Percentiles rank a stretch among this genome's conserved stretches.
Evolutionary conservation across 2,888 invertebrate genomes (phyloP).

Genomic region (Bugula neritina): DNA sequence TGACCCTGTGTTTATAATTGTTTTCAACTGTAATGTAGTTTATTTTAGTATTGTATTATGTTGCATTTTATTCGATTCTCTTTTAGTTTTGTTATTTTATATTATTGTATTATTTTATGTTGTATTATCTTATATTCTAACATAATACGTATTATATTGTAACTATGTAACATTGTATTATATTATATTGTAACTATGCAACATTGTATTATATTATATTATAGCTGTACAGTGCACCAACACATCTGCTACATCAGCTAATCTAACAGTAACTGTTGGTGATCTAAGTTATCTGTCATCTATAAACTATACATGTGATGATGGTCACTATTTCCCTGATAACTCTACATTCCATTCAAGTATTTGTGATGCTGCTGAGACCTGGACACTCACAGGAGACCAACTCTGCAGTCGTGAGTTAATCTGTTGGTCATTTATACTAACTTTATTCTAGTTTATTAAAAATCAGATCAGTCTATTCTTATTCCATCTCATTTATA

Average conservation of each 20-base stretch:
- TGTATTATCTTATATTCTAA: no score
- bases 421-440: no score
- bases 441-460: no score
- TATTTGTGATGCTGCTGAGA: conserved; percentile 31
- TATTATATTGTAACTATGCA: neutral
- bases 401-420: neutral
- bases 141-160: neutral
- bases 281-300: neutral
- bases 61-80: no score
- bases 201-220: neutral
- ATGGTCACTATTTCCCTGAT: conserved; percentile 31
- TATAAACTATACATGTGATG: conserved; percentile 33
- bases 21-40: no score
- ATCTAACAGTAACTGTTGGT: neutral
- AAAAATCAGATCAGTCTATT: no score
- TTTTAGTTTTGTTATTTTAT: no score
- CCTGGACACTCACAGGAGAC: conserved; percentile 29
- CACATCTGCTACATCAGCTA: neutral
- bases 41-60: no score
- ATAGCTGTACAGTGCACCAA: neutral
- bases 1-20: no score
- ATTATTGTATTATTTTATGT: no score
- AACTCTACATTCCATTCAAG: conserved; percentile 31
- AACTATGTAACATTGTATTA: no score
- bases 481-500: no score